Evolutionary conservation across 2,797 vertebrate genomes (phyloP).

Genomic region (Gastrophryne carolinensis): DNA sequence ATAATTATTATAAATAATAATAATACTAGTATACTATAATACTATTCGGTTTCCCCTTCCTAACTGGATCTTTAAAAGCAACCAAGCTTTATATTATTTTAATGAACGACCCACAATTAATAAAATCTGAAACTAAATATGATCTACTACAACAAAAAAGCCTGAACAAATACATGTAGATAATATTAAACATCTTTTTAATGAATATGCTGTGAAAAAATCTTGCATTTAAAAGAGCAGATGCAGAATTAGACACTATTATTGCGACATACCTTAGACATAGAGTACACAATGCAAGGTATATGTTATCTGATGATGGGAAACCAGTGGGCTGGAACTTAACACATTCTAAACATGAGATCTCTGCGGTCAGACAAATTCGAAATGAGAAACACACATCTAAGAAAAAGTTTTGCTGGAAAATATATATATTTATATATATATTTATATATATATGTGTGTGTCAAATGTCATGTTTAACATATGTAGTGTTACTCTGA

Average conservation of each 20-base stretch:
- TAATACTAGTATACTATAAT: too few species aligned
- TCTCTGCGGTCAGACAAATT: constrained; percentile 26
- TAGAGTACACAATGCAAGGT: not conserved
- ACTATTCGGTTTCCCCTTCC: too few species aligned
- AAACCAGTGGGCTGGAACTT: constrained; percentile 20
- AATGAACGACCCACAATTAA: too few species aligned
- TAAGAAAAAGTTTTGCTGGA: constrained; percentile 7
- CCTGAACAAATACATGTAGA: not conserved
- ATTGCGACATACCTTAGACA: not conserved
- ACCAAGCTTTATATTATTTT: too few species aligned
- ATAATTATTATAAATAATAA: too few species aligned
- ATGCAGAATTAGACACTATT: not conserved
- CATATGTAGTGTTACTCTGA: constrained; percentile 4
- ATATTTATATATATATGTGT: not conserved
- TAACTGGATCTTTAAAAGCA: too few species aligned
- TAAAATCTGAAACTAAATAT: not conserved
- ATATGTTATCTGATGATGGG: constrained; percentile 19
- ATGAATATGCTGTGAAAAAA: not conserved
- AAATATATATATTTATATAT: not conserved
- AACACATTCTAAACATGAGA: constrained; percentile 12
- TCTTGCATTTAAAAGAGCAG: not conserved
- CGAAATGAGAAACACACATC: constrained; percentile 22
- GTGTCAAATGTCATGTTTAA: not conserved
- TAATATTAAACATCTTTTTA: not conserved
- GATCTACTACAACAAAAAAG: not conserved